phyloP scores from a whole-genome alignment of 2,888 invertebrate genomes.

The Cryptocheilus praepositus region DNA sequence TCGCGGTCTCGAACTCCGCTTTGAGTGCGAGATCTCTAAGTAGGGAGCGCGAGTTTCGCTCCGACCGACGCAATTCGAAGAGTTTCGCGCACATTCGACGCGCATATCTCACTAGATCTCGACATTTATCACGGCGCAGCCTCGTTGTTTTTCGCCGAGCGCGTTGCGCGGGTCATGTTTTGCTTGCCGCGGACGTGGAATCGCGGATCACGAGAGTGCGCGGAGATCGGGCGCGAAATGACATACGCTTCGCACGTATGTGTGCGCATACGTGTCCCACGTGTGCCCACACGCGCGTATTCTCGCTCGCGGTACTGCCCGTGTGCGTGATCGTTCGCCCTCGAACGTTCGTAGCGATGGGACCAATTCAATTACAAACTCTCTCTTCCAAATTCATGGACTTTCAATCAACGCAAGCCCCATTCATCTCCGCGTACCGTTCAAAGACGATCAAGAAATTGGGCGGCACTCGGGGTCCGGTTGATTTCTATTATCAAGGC shows the following conservation, averaged over 20 bases:
- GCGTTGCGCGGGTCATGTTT: conserved; percentile 19
- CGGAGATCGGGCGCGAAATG: conserved; percentile 12
- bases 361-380: too few species aligned
- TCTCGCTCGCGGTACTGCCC: conserved; percentile 27
- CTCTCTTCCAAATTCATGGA: too few species aligned
- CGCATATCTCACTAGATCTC: conserved; percentile 1
- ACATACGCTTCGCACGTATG: background rate
- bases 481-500: too few species aligned
- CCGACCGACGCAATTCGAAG: background rate
- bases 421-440: too few species aligned
- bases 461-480: too few species aligned
- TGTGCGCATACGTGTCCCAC: background rate
- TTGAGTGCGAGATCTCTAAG: too few species aligned
- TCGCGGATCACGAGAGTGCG: conserved; percentile 1
- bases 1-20: background rate
- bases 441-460: too few species aligned
- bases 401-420: too few species aligned
- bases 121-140: conserved; percentile 11
- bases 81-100: background rate
- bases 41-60: too few species aligned
- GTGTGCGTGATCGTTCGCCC: conserved; percentile 23
- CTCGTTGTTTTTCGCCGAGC: conserved; percentile 14
- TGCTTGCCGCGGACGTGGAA: conserved; percentile 11
- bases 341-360: background rate
- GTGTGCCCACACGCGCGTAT: background rate